Evolutionary conservation across 2,113 vertebrate species (phyloP), one percentile per base, ranked within the genome.

Genomic region (Zosterops hypoxanthus): DNA sequence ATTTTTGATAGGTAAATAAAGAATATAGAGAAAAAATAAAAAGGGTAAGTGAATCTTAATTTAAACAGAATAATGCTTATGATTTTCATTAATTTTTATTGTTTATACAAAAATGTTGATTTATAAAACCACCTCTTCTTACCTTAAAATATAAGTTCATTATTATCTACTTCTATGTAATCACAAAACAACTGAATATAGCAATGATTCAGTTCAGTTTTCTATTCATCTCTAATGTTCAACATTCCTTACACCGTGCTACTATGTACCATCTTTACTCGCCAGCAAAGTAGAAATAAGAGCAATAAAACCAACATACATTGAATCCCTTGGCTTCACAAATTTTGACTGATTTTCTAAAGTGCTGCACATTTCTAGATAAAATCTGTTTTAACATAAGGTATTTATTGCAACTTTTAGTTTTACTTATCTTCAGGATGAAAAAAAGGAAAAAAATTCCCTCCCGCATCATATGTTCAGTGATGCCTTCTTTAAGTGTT

Each of bases 11-110:
- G 3, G 6, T 64, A 69, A 73, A 59, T 44, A 76, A 72, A 80
- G 4, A 85, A n/a, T 47, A 26, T 19, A 60, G 12, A 75, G 72
- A 95, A 95, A 78, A 82, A 18, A 18, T 36, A 1, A 61, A 66
- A 96, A 91, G 52, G 12, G 8, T 76, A 92, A 94, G 42, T 53
- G 53, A 75, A 96, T 91, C 44, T 92, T 60, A 93, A 19, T 81
- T 94, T 86, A 55, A 97, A 39, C 49, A 72, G n/a, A 81, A 86
- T 68, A 46, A 76, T 60, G 84, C 31, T 21, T 52, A 59, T 41
- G 8, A 12, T 28, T 89, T 71, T 89, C 60, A 66, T 88, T 82
- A 41, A 36, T 55, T 72, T 26, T 87, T 95, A 72, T 66, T 59
- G 2, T 9, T 66, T 80, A 42, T 15, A 5, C 13, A 85, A 92